Conservation (phyloP, 2,797 vertebrate genomes). For the Anguilla anguilla region DNA sequence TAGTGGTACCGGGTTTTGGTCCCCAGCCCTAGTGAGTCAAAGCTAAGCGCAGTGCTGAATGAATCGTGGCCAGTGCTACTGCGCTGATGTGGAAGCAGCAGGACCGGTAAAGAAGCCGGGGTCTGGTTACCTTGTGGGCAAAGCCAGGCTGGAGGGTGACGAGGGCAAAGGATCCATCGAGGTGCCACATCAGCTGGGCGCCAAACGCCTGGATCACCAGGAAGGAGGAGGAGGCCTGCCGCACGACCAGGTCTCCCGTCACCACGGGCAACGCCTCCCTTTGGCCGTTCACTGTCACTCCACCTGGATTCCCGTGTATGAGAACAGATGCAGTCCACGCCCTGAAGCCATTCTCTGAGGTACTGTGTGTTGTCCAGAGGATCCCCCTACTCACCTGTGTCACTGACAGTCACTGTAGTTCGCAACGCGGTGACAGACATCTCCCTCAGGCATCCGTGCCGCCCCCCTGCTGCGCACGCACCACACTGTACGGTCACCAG, state of each 20-base stretch:
- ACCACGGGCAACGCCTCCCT: constrained; percentile 75
- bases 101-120: background rate
- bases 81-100: background rate
- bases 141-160: constrained; percentile 83
- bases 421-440: constrained; percentile 71
- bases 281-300: constrained; percentile 74
- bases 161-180: constrained; percentile 73
- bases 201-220: constrained; percentile 79
- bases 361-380: background rate
- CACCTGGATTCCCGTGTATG: constrained; percentile 61
- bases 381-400: constrained; percentile 71
- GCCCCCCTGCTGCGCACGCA: constrained; percentile 59
- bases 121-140: constrained; percentile 74
- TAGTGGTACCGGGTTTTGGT: no score
- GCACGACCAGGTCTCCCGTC: constrained; percentile 69
- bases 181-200: constrained; percentile 82
- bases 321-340: background rate
- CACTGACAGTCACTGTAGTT: constrained; percentile 72
- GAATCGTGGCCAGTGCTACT: background rate
- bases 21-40: background rate
- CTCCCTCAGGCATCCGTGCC: constrained; percentile 70
- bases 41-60: background rate
- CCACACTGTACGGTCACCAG: constrained; percentile 68
- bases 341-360: no score
- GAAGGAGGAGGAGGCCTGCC: constrained; percentile 79